Evolutionary conservation across 2,888 invertebrate genomes (phyloP).

Genomic region (Andrena camellia): DNA sequence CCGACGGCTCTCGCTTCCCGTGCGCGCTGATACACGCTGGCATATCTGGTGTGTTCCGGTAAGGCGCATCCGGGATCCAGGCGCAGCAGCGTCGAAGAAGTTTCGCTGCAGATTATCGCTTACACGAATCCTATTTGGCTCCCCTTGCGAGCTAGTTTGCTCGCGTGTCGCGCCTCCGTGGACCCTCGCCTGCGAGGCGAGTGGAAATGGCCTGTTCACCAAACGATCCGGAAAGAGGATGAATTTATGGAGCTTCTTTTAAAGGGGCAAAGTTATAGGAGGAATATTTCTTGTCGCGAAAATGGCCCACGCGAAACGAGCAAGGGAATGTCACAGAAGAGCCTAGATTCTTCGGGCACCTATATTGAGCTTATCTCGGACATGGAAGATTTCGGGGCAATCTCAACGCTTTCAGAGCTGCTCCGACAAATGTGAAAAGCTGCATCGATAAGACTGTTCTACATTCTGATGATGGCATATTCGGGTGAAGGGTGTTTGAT

Average conservation of each 20-base stretch:
- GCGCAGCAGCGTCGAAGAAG: constrained; percentile 14
- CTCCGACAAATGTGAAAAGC: too few species aligned
- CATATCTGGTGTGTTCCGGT: background rate
- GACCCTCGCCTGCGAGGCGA: background rate
- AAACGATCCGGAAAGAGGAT: constrained; percentile 39
- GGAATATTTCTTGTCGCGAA: constrained; percentile 11
- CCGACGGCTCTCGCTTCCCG: constrained; percentile 24
- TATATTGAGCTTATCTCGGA: too few species aligned
- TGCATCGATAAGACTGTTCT: too few species aligned
- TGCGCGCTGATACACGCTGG: background rate
- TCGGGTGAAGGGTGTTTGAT: too few species aligned
- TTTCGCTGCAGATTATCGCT: constrained; percentile 42
- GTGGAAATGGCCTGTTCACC: constrained; percentile 26
- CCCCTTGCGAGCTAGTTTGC: constrained; percentile 14
- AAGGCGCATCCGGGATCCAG: constrained; percentile 10
- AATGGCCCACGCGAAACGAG: background rate
- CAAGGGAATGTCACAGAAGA: background rate
- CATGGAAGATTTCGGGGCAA: too few species aligned
- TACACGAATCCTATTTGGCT: constrained; percentile 26
- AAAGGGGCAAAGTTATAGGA: background rate
- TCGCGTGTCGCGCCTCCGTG: constrained; percentile 24
- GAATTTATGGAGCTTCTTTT: constrained; percentile 5
- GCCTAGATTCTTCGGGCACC: too few species aligned
- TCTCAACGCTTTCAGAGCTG: too few species aligned
- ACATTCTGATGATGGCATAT: too few species aligned